These are phyloP conservation scores for Spinibarbus caldwelli DNA, from an alignment of 2,797 vertebrate species.

Conservation along the genomic window DNA sequence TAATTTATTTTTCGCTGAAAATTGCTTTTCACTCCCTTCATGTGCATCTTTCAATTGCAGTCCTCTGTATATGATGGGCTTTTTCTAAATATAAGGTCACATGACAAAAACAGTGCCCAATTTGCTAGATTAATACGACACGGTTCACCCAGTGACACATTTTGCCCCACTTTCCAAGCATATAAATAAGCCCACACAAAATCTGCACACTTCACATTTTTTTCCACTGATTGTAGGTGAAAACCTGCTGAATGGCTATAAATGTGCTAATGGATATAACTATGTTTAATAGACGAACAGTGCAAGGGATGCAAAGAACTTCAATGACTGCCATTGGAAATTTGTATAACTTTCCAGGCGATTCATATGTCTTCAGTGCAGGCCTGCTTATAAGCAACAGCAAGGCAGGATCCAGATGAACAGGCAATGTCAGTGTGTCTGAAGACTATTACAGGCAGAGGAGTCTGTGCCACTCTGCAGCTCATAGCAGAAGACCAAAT, in stretches of 20 bases:
- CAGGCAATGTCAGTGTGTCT: constrained; percentile 18
- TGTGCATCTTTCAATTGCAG: neutral
- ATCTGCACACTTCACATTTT: constrained; percentile 18
- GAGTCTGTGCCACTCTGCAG: constrained; percentile 33
- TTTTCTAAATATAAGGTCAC: neutral
- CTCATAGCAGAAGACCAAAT: constrained; percentile 54
- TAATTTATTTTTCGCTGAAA: neutral
- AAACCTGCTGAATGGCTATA: constrained; percentile 2
- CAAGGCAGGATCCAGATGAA: constrained; percentile 24
- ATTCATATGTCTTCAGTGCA: neutral
- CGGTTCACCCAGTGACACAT: constrained; percentile 20
- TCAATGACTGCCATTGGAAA: neutral
- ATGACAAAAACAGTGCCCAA: neutral
- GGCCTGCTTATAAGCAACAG: constrained; percentile 31
- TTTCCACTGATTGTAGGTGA: neutral
- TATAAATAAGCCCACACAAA: neutral
- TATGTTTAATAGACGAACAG: constrained; percentile 16
- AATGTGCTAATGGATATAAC: neutral
- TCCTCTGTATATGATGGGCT: neutral
- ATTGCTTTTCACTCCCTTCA: neutral
- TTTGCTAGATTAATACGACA: constrained; percentile 4
- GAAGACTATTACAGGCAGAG: constrained; percentile 46
- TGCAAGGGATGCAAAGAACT: neutral
- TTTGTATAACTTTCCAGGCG: neutral
- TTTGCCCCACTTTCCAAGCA: neutral